Evolutionary conservation across 2,888 invertebrate species (phyloP), one percentile per base, ranked within the genome.

Genomic region (Apamea epomidion): DNA sequence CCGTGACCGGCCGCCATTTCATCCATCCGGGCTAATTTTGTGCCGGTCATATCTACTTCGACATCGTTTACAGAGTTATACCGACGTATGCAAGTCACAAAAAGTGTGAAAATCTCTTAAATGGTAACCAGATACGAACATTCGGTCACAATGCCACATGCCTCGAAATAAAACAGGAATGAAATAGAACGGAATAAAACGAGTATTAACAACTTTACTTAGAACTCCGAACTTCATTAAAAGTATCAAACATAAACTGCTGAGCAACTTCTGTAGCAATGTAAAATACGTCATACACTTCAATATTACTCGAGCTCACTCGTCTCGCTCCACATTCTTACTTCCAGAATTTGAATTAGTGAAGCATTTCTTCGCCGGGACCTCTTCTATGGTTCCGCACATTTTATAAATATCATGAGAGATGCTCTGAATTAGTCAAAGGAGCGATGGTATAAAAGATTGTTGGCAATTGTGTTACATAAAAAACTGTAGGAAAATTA

Each of bases 291-390:
- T 42, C 67, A 67, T 25, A 16, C 67, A 42, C 67, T 67, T 67
- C 21, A 6, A 37, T 16, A 16, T 8, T 64, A 73, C 29, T 48
- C 71, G 70, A 48, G 25, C 51, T 32, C 72, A 72, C 72, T 74
- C 60, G 37, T 51, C 65, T 48, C 76, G 16, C 68, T 73, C n/a
- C 78, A 76, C 76, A 78, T 82, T 65, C 73, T 74, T 62, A 51
- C 65, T 60, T 64, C 48, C 58, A 74, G 75, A 71, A 80, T 83
- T 84, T 84, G 83, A 84, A 84, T 84, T 83, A 84, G 70, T 74
- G 76, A 73, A 76, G 71, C 80, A 64, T 76, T 78, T 68, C 78
- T 78, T 76, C 48, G 48, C 29, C 32, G 58, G 74, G 42, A 29
- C 64, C 48, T 65, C 73, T 54, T 42, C n/a, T 70, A 62, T 37